These are phyloP conservation scores for Rhizoglyphus robini DNA, from an alignment of 1,140 invertebrate species.

Conservation along the genomic window DNA sequence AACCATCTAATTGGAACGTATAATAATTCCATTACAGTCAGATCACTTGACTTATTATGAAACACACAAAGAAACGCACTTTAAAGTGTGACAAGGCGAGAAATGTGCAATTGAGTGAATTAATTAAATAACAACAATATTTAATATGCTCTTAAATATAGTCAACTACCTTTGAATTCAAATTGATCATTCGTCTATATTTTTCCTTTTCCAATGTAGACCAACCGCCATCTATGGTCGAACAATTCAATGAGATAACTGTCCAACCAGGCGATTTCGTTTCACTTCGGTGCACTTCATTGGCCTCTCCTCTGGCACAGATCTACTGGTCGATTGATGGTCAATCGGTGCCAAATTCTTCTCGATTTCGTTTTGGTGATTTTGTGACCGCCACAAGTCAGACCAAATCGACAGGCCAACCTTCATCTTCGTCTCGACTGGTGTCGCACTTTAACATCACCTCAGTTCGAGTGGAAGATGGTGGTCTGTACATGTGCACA, in stretches of 20 bases:
- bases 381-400: conserved; percentile 21
- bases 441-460: conserved; percentile 37
- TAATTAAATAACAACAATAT: too few relatives aligned
- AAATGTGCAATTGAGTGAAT: too few relatives aligned
- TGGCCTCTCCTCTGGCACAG: conserved; percentile 29
- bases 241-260: conserved; percentile 26
- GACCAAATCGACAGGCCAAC: not conserved
- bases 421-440: conserved; percentile 6
- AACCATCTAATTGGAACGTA: too few relatives aligned
- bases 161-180: too few relatives aligned
- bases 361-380: conserved; percentile 20
- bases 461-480: conserved; percentile 31
- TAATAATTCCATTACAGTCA: too few relatives aligned
- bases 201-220: conserved; percentile 23
- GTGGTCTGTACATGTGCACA: conserved; percentile 40
- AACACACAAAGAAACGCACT: too few relatives aligned
- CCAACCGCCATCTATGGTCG: conserved; percentile 27
- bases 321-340: conserved; percentile 72
- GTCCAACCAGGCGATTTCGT: conserved; percentile 26
- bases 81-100: too few relatives aligned
- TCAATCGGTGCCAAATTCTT: conserved; percentile 51
- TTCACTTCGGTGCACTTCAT: conserved; percentile 28
- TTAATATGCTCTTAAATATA: too few relatives aligned
- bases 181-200: too few relatives aligned
- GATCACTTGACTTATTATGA: too few relatives aligned